Conservation (phyloP, 2,888 invertebrate genomes). For the Spatulosminthurus flaviceps region DNA sequence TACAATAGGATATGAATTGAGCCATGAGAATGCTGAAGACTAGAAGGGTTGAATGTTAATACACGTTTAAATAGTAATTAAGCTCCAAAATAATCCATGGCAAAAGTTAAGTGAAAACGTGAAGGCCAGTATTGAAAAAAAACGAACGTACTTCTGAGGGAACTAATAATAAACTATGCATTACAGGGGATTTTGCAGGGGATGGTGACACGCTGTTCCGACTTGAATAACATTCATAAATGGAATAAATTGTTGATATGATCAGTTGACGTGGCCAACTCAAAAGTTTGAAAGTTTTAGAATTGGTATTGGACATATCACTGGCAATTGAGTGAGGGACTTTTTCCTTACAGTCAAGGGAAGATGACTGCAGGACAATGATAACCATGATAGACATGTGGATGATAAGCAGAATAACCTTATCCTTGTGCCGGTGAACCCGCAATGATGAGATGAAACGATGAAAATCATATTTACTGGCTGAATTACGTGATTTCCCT, state of each 20-base stretch:
- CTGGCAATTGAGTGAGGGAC: background rate
- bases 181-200: background rate
- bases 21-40: background rate
- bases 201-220: background rate
- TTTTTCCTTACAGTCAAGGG: background rate
- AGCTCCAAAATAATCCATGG: background rate
- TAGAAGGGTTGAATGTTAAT: background rate
- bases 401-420: slow-evolving; percentile 21
- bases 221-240: background rate
- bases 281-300: background rate
- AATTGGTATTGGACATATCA: background rate
- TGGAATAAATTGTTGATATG: slow-evolving; percentile 6
- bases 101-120: background rate
- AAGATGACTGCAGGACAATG: background rate
- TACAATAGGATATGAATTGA: background rate
- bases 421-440: slow-evolving; percentile 34
- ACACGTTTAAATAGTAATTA: background rate
- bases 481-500: slow-evolving; percentile 16
- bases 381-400: background rate
- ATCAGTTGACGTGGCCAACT: background rate
- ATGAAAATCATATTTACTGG: slow-evolving; percentile 1
- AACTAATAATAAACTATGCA: background rate
- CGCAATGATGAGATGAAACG: background rate
- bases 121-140: background rate
- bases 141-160: background rate